Conservation (phyloP, 1,140 invertebrate species). For the Drosophila cardini region DNA sequence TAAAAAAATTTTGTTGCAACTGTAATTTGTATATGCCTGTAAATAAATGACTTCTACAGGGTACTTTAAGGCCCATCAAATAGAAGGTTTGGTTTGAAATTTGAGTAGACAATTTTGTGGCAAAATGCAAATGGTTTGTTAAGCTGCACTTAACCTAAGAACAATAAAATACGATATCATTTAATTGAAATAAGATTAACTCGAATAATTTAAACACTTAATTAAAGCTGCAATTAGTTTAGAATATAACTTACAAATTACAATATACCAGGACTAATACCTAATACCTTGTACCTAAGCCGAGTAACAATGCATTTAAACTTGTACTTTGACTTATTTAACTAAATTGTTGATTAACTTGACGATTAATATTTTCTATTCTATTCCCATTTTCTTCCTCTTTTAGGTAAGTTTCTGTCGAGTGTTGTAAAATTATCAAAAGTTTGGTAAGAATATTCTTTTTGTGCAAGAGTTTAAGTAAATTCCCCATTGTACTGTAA, state of each 20-base stretch:
- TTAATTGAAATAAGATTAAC: neutral
- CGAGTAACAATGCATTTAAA: conserved; percentile 1
- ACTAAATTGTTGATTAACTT: neutral
- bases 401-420: conserved; percentile 12
- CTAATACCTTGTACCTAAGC: neutral
- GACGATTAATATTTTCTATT: neutral
- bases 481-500: conserved; percentile 9
- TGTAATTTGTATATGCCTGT: neutral
- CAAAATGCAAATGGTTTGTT: neutral
- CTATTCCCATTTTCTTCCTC: conserved; percentile 28
- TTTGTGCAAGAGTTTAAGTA: neutral
- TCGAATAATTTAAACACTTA: neutral
- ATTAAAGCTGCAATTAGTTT: neutral
- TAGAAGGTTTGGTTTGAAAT: neutral
- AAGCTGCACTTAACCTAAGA: neutral
- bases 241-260: neutral
- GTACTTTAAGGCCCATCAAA: neutral
- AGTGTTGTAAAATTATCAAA: neutral
- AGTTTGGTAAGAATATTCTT: neutral
- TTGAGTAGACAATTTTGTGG: neutral
- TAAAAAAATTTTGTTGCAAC: neutral
- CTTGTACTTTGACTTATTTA: neutral
- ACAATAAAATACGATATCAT: neutral
- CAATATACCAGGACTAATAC: neutral
- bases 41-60: neutral